Base-by-base conservation (phyloP, 2,888 invertebrate species). In the Archips xylosteana region DNA sequence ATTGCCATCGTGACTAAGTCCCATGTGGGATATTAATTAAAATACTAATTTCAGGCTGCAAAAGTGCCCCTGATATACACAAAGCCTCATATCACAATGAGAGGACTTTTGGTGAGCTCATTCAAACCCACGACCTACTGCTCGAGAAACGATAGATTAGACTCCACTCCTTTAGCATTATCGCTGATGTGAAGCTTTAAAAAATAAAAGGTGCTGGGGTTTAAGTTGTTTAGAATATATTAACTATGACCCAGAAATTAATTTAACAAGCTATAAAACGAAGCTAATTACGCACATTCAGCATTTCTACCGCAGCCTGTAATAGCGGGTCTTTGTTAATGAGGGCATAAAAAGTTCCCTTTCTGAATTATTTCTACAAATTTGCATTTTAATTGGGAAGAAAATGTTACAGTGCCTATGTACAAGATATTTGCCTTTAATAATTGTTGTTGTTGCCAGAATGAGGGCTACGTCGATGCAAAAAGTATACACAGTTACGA, bases 331-430 rank as follows among this genome's bases (percentile, higher is more conserved):
- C 81, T 79, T 80, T 83, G 83, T 89, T 90, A 89, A 89, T 88
- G 87, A 87, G 86, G 82, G 82, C 82, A 87, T 86, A 87, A 89
- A 89, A 87, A 86, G 82, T 85, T 83, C 82, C 83, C 84, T 85
- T 74, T 83, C 84, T 85, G 83, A 90, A 85, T 87, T 89, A 91
- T 90, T 85, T 80, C 81, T 82, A 78, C 75, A 78, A 87, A 91
- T 91, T 90, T 87, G 83, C 90, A 90, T 89, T 88, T 90, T 87
- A 87, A 91, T 89, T 87, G 84, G 82, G 85, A 88, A 87, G 85
- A 87, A 86, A 88, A 84, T 83, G 79, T 79, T 80, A 81, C 76
- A 81, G 81, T 80, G 49, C 32, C 65, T 54, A 32, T 84, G 77
- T 75, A 81, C 80, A 83, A 84, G 81, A 75, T 75, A 74, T 79